Percentiles rank a stretch among this genome's conserved stretches.
These are phyloP conservation scores for Chaenogobius annularis DNA, from an alignment of 2,113 vertebrate species.

Conservation along the genomic window DNA sequence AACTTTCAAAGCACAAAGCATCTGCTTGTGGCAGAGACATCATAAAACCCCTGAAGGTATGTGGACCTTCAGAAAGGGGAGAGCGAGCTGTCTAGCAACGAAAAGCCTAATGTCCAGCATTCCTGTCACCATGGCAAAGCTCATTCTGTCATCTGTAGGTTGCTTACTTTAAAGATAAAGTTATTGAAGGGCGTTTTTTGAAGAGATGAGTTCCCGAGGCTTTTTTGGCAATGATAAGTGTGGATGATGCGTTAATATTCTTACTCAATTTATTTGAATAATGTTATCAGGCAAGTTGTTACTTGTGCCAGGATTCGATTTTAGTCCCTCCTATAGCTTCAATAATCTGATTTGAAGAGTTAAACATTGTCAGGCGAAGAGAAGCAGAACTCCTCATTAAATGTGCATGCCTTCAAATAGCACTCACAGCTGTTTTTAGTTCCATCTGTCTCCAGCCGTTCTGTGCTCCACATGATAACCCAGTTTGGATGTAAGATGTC, in stretches of 20 bases:
- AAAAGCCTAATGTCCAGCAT: too few species aligned
- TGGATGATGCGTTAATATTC: constrained; percentile 18
- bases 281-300: constrained; percentile 14
- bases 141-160: too few species aligned
- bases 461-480: constrained; percentile 1
- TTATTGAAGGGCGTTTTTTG: too few species aligned
- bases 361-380: constrained; percentile 25
- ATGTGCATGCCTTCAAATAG: constrained; percentile 28
- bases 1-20: too few species aligned
- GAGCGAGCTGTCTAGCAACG: too few species aligned
- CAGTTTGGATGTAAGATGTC: background rate
- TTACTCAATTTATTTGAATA: constrained; percentile 25
- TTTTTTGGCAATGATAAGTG: too few species aligned
- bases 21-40: too few species aligned
- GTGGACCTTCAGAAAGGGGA: too few species aligned
- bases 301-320: constrained; percentile 29
- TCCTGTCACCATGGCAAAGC: too few species aligned
- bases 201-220: too few species aligned
- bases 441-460: constrained; percentile 9
- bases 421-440: constrained; percentile 18
- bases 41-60: too few species aligned
- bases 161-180: too few species aligned
- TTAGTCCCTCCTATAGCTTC: background rate
- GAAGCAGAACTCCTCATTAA: constrained; percentile 9
- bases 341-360: constrained; percentile 20